These are phyloP conservation scores for Meloidogyne chitwoodi DNA, from an alignment of 1,140 invertebrate species.

Conservation along the genomic window DNA sequence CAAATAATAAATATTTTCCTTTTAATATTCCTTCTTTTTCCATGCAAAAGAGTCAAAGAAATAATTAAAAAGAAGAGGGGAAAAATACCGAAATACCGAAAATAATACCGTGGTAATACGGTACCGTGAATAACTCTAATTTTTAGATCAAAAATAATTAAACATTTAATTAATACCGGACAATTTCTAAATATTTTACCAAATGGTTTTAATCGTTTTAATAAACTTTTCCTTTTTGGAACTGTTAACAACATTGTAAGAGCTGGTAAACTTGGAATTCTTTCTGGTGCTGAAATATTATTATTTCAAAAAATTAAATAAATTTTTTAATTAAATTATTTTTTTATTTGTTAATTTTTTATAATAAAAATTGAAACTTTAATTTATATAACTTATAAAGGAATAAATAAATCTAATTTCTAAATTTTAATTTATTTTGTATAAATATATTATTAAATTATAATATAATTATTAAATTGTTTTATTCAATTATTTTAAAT, in stretches of 20 bases:
- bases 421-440: background rate
- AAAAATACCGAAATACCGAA: too few species aligned
- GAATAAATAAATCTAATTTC: background rate
- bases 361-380: too few species aligned
- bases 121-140: too few species aligned
- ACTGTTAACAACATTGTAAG: constrained; percentile 51
- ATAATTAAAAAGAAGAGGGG: too few species aligned
- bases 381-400: too few species aligned
- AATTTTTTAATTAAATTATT: too few species aligned
- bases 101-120: too few species aligned
- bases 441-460: background rate
- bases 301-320: constrained; percentile 47
- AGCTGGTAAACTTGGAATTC: constrained; percentile 49
- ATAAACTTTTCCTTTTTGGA: constrained; percentile 52
- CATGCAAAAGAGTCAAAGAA: too few species aligned
- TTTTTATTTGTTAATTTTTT: background rate
- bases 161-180: constrained; percentile 40
- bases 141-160: constrained; percentile 31
- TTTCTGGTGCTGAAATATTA: constrained; percentile 45
- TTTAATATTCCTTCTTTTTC: too few species aligned
- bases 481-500: constrained; percentile 7
- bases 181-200: constrained; percentile 48
- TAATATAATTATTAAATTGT: background rate
- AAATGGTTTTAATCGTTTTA: constrained; percentile 51
- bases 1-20: too few species aligned